These are phyloP conservation scores for Indri indri DNA, from an alignment of 2,113 vertebrate species.

Conservation along the genomic window DNA sequence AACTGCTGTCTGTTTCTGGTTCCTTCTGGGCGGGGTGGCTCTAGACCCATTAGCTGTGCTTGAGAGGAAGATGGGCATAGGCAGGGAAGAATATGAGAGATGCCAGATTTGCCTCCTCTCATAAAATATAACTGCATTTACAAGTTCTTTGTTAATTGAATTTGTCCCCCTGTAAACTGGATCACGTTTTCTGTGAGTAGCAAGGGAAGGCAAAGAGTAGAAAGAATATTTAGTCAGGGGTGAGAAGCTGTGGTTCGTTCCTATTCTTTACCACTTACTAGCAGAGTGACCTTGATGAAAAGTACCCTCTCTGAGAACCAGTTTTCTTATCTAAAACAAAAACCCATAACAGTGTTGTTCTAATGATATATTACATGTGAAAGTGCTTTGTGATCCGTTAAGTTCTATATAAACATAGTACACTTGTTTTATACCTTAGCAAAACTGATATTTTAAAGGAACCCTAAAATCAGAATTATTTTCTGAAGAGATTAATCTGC, in stretches of 20 bases:
- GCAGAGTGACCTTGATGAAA: background rate
- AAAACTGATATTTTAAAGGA: background rate
- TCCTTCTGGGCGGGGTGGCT: background rate
- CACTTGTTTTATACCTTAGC: background rate
- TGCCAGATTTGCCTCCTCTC: background rate
- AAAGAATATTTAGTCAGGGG: background rate
- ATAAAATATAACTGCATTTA: background rate
- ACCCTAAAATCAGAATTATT: background rate
- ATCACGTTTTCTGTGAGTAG: background rate
- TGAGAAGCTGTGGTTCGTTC: background rate
- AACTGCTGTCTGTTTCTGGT: background rate
- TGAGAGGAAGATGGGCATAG: background rate
- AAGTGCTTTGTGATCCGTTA: background rate
- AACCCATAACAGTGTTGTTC: background rate
- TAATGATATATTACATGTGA: background rate
- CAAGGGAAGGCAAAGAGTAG: background rate
- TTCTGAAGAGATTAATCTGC: background rate
- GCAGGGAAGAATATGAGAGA: rapidly evolving
- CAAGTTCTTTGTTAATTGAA: background rate
- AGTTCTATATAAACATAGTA: background rate
- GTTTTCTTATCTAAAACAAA: background rate
- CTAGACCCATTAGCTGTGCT: background rate
- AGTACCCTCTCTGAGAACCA: background rate
- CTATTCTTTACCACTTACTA: background rate
- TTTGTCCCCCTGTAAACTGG: background rate